Base-by-base conservation (phyloP, 2,797 vertebrate genomes). In the Anguilla anguilla region DNA sequence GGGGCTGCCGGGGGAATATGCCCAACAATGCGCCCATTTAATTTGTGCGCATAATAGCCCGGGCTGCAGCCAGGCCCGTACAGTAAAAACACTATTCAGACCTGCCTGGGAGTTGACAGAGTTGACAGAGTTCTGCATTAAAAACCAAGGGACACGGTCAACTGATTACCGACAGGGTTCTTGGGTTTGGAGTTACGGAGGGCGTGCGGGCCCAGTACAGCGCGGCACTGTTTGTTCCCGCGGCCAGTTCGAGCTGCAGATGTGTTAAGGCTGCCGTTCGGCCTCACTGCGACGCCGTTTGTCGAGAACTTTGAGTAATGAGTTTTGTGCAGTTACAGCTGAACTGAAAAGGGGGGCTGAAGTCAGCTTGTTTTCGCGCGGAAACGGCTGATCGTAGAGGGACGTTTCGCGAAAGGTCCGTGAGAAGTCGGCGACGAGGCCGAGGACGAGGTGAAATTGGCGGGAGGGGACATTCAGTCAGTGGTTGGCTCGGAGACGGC, bases 401-500 rank as follows among this genome's bases (percentile, higher is more conserved):
- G 77, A 46, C 77, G 6, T 81, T 49, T 22, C 6, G 0, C 3
- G 43, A 9, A 9, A 2, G 43, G 17, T 28, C 1, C 2, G 15
- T 25, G 9, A 9, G 7, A 22, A 1, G 22, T 2, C 6, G 17
- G 13, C 6, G 31, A 31, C 19, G 13, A 25, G 6, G 19, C 39
- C 3, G 77, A 81, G 87, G 85, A 86, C 84, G 88, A 88, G 89
- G 87, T 82, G 10, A n/a, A 22, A 3, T 9, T 39, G 19, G 86
- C 64, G 13, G 69, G 91, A 92, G 86, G 91, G 91, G 89, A 90
- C 88, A 86, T 86, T 93, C 94, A 89, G 93, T 89, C 93, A 93
- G 92, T 90, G 93, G 92, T 95, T 93, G 93, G 92, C 94, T 94
- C 94, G 94, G 91, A 94, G 92, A 93, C 93, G 94, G 89, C 95